A percentile compares a stretch with the other conserved stretches of the same genome.
phyloP scores from a whole-genome alignment of 2,888 invertebrate species.

The Hydrotaea cyrtoneurina region DNA sequence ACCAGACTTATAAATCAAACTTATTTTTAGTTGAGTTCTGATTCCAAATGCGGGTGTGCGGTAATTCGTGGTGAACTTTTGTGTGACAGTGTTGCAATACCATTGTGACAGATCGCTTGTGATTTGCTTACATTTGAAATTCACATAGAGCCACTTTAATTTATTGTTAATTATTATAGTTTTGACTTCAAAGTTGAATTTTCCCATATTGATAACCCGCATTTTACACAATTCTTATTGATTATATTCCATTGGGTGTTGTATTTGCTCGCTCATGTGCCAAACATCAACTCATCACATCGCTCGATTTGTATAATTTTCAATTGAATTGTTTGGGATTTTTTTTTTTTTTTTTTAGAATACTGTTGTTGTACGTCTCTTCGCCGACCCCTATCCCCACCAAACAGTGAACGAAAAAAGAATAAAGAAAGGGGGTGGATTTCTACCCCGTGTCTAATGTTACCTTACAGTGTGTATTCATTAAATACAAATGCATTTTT shows the following conservation, averaged over 20 bases:
- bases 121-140: background rate
- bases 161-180: background rate
- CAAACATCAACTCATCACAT: background rate
- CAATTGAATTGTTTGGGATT: slow-evolving; percentile 4
- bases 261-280: no score
- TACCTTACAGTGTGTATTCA: background rate
- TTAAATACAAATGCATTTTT: slow-evolving; percentile 1
- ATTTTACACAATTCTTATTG: slow-evolving; percentile 32
- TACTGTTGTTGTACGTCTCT: background rate
- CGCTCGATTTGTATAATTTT: background rate
- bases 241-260: background rate
- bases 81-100: background rate
- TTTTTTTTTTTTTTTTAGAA: background rate
- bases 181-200: background rate
- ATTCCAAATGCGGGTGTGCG: background rate
- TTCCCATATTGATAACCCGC: slow-evolving; percentile 38
- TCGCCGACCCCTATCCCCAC: background rate
- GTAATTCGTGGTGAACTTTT: background rate
- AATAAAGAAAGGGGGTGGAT: slow-evolving; percentile 24
- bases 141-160: background rate
- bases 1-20: no score
- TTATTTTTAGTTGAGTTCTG: background rate
- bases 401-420: background rate
- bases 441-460: background rate
- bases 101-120: background rate